A percentile compares a stretch with the other conserved stretches of the same genome.
phyloP scores from a whole-genome alignment of 2,797 vertebrate species.

The Anguilla pacifica region DNA sequence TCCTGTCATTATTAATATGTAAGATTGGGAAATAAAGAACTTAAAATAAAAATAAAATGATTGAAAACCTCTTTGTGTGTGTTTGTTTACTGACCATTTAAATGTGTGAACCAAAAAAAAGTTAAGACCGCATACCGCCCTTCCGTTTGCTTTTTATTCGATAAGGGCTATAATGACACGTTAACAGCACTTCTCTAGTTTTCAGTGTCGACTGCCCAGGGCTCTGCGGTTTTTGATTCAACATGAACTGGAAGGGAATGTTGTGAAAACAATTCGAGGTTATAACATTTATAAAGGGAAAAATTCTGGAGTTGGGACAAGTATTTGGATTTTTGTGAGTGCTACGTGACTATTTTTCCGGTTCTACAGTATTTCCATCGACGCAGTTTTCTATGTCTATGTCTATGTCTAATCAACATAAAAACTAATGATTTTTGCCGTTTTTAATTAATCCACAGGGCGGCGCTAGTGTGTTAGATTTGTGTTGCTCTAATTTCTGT shows the following conservation, averaged over 20 bases:
- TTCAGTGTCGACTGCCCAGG: too few relatives aligned
- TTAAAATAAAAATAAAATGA: background rate
- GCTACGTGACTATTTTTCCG: background rate
- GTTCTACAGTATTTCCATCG: background rate
- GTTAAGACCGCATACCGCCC: background rate
- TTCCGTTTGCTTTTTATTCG: background rate
- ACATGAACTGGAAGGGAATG: background rate
- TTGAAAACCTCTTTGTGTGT: background rate
- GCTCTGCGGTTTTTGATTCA: background rate
- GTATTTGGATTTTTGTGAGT: background rate
- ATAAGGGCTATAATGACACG: background rate
- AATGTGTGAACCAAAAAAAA: background rate
- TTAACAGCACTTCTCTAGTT: background rate
- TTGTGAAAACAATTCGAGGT: background rate
- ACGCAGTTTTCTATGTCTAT: background rate
- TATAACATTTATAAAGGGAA: background rate
- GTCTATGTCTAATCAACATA: background rate
- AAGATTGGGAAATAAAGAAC: background rate
- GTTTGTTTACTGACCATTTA: background rate
- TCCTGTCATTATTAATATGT: background rate
- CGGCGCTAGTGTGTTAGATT: background rate
- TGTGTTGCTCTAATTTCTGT: background rate
- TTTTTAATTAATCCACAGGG: background rate
- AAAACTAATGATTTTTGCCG: background rate
- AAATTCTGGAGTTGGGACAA: background rate